Evolutionary conservation across 2,113 vertebrate genomes (phyloP), one percentile per base, ranked within the genome.

Genomic region (Limnothrissa miodon): DNA sequence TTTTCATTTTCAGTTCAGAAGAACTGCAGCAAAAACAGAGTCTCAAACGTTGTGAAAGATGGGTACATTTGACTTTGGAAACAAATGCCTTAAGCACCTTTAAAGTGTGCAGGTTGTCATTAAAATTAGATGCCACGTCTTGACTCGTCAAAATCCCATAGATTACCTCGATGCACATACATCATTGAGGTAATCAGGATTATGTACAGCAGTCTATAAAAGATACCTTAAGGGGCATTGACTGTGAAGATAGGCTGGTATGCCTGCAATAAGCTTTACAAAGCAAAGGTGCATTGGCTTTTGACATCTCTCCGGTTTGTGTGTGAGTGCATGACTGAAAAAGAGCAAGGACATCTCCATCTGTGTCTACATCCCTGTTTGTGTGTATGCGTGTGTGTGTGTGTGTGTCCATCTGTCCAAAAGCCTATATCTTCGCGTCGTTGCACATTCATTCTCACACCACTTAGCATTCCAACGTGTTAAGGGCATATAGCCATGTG

Each of bases 361-460:
- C 59, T 62, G n/a, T 2, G 6, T 25, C 56, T 59, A 59, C 56
- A 59, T 62, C 29, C 13, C 66, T 39, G 29, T 36, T 25, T 33
- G 66, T 74, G 33, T 36, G 25, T 25, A 33, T 2, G 62, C 15
- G 29, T 36, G 25, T 36, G 25, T 36, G 62, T 36, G 11, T 3
- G 11, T 36, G 25, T 70, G 9, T 36, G 62, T 36, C 25, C 2
- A 19, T 70, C 29, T 11, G 33, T 84, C 82, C 82, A 39, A 59
- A 29, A 51, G 82, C 83, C 48, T 85, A 66, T 78, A 85, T 80
- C 66, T 44, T 53, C 51, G 15, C 42, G 48, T 29, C 70, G 45
- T 81, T 83, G 70, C 44, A 80, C 21, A 21, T 78, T 85, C 62
- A 83, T 82, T 86, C 87, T 79, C 81, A 87, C 85, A 83, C 46